Conservation (phyloP, 2,888 invertebrate species). For the Lutraria lutraria region DNA sequence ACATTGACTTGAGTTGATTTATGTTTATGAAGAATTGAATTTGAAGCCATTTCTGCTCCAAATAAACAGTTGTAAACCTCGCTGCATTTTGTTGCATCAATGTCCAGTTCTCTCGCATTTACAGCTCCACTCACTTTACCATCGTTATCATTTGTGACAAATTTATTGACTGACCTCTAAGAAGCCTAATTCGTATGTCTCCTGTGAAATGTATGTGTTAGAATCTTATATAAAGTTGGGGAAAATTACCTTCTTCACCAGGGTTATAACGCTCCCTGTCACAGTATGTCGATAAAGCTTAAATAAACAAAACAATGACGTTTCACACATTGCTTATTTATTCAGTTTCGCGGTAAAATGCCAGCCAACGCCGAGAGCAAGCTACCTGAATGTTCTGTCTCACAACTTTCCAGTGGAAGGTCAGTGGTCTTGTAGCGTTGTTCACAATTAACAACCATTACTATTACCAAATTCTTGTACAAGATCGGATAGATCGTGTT, state of each 20-base stretch:
- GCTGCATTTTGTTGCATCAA: too few relatives aligned
- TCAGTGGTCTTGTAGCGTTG: slow-evolving; percentile 24
- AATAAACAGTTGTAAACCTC: too few relatives aligned
- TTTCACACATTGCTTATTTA: slow-evolving; percentile 37
- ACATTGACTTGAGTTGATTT: too few relatives aligned
- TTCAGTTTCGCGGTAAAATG: slow-evolving; percentile 4
- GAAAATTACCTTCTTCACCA: background rate
- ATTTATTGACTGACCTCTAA: background rate
- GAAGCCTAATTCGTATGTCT: background rate
- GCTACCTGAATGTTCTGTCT: background rate
- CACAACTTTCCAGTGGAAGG: background rate
- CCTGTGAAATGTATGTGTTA: slow-evolving; percentile 22
- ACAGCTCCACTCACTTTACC: background rate
- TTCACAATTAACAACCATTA: background rate
- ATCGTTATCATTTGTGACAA: background rate
- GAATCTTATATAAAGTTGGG: slow-evolving; percentile 29
- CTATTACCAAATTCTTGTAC: background rate
- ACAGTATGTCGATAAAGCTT: background rate
- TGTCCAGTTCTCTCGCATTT: too few relatives aligned
- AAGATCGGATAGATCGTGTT: background rate
- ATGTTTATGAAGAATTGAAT: too few relatives aligned
- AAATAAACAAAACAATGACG: slow-evolving; percentile 24
- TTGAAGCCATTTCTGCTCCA: too few relatives aligned
- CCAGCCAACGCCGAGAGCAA: background rate
- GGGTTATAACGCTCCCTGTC: background rate